Evolutionary conservation across 2,113 vertebrate genomes (phyloP), one percentile per base, ranked within the genome.

Genomic region (Micronycteris hirsuta): DNA sequence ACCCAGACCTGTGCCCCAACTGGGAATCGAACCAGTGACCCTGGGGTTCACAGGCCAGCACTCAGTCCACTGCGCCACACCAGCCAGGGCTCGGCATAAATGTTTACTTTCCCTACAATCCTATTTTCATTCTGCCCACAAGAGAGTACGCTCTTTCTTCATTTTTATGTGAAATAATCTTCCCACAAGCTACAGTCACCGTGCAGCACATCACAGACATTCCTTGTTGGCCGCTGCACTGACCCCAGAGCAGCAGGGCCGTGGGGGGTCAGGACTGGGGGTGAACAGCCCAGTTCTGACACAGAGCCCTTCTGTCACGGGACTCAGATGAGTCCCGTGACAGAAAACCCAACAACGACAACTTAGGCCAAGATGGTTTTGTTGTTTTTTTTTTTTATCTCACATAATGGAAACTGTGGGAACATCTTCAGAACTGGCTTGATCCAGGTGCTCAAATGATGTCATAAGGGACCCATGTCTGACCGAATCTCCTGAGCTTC

Each of bases 241-340:
- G 81, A 31, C 31, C 36, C 36, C 36, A 28, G 20, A 54, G 6
- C 36, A 8, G 16, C 3, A 4, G 47, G 10, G 52, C 31, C 11
- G 28, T 63, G 61, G 10, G 22, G 26, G 47, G 11, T 36, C 65
- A 14, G 49, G 38, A 19, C 15, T 13, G 0, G 77, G 49, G 41
- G 8, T 5, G 36, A 43, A 45, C 26, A 26, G 22, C 54, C 9
- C 4, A 6, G 41, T 3, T 1, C 49, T 16, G 19, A 43, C 17
- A 5, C 8, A 5, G 20, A 31, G 36, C 7, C 68, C 24, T 17
- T 89, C 6, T 1, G 43, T 15, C 31, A 26, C 3, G 38, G 47
- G 36, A n/a, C 12, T 15, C 4, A 15, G 1, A 2, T 45, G 28
- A 65, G 14, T 33, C 31, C 31, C 1, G 2, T 14, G n/a, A 58